These are phyloP conservation scores for Atta texana DNA, from an alignment of 1,140 invertebrate species.

Conservation along the genomic window DNA sequence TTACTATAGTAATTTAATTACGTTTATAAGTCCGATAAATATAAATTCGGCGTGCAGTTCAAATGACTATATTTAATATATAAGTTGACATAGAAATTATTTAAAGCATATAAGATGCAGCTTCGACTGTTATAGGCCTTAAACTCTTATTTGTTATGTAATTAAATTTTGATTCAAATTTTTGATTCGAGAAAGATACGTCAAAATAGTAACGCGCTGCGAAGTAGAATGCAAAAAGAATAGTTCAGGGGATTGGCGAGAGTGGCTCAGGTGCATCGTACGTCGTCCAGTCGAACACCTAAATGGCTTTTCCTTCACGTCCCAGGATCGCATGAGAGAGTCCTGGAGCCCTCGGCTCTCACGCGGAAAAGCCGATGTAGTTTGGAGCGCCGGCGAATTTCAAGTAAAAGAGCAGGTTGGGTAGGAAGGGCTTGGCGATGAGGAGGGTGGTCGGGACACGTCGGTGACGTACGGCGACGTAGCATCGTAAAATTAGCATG, in stretches of 20 bases:
- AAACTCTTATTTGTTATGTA: no score
- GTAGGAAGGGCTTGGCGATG: neutral
- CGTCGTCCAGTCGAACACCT: constrained; percentile 43
- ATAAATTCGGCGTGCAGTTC: no score
- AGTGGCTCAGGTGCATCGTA: constrained; percentile 55
- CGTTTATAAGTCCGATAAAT: no score
- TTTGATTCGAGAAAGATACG: neutral
- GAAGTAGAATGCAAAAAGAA: constrained; percentile 4
- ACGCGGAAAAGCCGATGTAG: constrained; percentile 45
- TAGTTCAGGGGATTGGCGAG: neutral
- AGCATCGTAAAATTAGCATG: constrained; percentile 68
- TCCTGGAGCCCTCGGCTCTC: constrained; percentile 6
- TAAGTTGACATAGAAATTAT: no score
- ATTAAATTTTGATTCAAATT: no score
- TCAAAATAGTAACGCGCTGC: constrained; percentile 16
- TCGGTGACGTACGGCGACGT: constrained; percentile 56
- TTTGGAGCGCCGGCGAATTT: constrained; percentile 43
- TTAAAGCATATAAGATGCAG: no score
- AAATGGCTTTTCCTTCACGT: constrained; percentile 55
- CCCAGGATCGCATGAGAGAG: constrained; percentile 32
- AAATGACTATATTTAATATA: no score
- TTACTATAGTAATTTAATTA: no score
- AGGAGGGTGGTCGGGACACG: neutral
- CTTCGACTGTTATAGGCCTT: no score
- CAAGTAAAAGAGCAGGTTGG: constrained; percentile 8